phyloP scores from a whole-genome alignment of 2,113 vertebrate genomes.

The Hucho hucho region DNA sequence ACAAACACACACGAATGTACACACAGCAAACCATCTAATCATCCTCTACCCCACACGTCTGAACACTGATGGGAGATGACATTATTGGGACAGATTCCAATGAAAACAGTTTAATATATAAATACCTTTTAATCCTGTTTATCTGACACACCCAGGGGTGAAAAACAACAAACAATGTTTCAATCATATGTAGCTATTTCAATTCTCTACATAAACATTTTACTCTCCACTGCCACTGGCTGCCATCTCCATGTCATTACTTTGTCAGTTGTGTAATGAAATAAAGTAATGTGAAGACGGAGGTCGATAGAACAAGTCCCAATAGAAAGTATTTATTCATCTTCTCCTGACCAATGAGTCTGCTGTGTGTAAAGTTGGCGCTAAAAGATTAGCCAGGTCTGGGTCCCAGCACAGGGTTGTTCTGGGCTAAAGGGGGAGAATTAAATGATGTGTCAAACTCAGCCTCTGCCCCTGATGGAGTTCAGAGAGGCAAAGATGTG shows the following conservation, averaged over 20 bases:
- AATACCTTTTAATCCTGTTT: conserved; percentile 17
- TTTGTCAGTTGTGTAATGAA: not conserved
- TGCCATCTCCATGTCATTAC: not conserved
- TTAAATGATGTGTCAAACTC: conserved; percentile 12
- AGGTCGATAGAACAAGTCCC: not conserved
- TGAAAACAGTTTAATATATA: conserved; percentile 27
- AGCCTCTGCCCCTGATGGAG: not conserved
- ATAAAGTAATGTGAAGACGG: not conserved
- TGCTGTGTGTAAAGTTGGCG: not conserved
- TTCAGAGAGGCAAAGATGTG: conserved; percentile 9
- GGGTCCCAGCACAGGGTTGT: not conserved
- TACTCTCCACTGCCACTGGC: not conserved
- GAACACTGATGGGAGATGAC: conserved; percentile 38
- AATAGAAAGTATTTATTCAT: not conserved
- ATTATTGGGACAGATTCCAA: conserved; percentile 46
- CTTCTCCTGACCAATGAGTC: not conserved
- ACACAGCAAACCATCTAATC: conserved; percentile 50
- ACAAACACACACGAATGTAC: not conserved
- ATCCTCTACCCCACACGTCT: conserved; percentile 3
- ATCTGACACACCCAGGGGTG: not conserved
- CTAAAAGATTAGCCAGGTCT: not conserved
- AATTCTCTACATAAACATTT: not conserved
- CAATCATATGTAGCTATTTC: not conserved
- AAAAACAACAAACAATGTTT: not conserved
- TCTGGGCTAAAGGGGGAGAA: not conserved